Evolutionary conservation across 2,113 vertebrate genomes (phyloP).

Genomic region (Pipra filicauda): DNA sequence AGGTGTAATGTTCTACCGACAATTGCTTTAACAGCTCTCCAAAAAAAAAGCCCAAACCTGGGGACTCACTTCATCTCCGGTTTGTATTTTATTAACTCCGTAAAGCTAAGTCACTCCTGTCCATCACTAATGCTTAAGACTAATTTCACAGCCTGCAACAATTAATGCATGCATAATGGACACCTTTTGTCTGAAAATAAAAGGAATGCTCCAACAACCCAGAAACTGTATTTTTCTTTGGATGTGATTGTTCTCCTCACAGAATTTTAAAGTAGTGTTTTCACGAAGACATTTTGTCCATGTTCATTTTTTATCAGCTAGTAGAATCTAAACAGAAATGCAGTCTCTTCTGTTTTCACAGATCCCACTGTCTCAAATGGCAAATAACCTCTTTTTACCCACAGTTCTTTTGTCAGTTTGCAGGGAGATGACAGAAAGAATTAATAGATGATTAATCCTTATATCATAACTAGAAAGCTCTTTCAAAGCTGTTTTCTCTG

Average conservation of each 20-base stretch:
- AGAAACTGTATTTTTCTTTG: background rate
- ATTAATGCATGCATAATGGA: constrained; percentile 9
- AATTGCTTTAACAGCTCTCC: constrained; percentile 59
- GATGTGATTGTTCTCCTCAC: rapidly evolving
- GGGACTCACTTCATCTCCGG: background rate
- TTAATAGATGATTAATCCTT: background rate
- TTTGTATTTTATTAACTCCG: constrained; percentile 41
- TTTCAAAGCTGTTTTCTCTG: background rate
- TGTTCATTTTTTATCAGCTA: background rate
- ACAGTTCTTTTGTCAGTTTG: background rate
- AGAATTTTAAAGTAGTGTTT: background rate
- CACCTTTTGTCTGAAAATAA: constrained; percentile 4
- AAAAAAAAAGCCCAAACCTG: background rate
- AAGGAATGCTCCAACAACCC: background rate
- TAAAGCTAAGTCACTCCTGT: constrained; percentile 10
- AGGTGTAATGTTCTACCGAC: constrained; percentile 18
- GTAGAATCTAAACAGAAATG: background rate
- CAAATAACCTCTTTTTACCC: background rate
- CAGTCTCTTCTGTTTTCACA: background rate
- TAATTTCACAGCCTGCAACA: constrained; percentile 27
- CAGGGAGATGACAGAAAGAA: background rate
- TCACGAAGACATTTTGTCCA: background rate
- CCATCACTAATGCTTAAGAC: background rate
- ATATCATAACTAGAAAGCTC: background rate
- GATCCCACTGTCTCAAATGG: background rate